Percentiles rank a stretch among this genome's conserved stretches.
Evolutionary conservation across 2,797 vertebrate genomes (phyloP).

Genomic region (Limnodromus scolopaceus): DNA sequence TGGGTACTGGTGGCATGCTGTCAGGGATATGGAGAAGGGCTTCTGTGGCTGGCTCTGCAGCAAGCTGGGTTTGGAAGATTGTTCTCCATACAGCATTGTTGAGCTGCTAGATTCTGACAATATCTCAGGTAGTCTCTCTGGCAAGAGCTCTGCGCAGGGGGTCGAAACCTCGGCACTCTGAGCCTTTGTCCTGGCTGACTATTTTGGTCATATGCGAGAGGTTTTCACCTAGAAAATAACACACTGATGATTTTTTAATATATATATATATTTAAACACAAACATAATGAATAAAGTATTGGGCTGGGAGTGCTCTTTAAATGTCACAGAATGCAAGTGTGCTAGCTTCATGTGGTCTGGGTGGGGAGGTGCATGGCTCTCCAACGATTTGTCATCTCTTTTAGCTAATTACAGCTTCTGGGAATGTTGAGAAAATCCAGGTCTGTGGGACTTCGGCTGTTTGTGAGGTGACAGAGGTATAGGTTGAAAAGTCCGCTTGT

Average conservation of each 20-base stretch:
- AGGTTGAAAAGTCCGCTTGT: neutral
- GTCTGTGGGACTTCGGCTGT: neutral
- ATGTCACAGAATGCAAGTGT: constrained; percentile 16
- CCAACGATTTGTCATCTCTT: constrained; percentile 18
- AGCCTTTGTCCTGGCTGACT: constrained; percentile 59
- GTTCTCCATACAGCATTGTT: constrained; percentile 95
- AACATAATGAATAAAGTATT: constrained; percentile 3
- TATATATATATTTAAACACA: constrained; percentile 15
- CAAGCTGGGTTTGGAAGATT: constrained; percentile 95
- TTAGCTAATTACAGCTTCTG: neutral
- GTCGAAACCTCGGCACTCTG: constrained; percentile 92
- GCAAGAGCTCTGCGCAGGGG: constrained; percentile 82
- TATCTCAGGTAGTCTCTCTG: constrained; percentile 90
- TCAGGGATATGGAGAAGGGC: constrained; percentile 96
- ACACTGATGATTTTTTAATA: neutral
- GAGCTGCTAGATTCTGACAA: constrained; percentile 97
- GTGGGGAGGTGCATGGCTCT: constrained; percentile 21
- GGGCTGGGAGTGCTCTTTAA: constrained; percentile 13
- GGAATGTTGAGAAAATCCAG: neutral
- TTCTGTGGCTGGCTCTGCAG: constrained; percentile 98
- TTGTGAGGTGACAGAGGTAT: neutral
- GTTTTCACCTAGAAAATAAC: constrained; percentile 27
- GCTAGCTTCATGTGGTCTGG: neutral
- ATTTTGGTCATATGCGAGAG: neutral
- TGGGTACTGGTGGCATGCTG: constrained; percentile 92